Base-by-base conservation (phyloP, 1,140 invertebrate species). In the Drosophila sp. region DNA sequence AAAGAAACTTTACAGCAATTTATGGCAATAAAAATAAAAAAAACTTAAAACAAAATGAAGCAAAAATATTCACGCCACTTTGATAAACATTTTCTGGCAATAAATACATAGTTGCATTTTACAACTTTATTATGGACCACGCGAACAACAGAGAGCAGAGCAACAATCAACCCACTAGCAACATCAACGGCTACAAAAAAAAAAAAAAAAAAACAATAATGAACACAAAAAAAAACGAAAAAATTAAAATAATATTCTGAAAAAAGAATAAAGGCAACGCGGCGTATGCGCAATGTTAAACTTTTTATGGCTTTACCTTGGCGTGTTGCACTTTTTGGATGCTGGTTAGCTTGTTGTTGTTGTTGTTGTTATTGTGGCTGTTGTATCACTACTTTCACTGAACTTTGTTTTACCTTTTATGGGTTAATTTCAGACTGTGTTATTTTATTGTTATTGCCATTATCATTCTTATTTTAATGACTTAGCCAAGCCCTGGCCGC, bases 21-120 rank as follows among this genome's bases (percentile, higher is more conserved):
- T 29, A 13, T 58, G 61, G n/a, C n/a, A n/a, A n/a, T n/a, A 64
- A 43, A 54, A 63, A 63, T 51, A 58, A 21, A 48, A 29, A 50
- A 18, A 38, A 38, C 36, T 2, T 38, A 56, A 51, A 58, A 53
- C 50, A 43, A 45, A 56, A 72, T 34, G 45, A 25, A 43, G 41
- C 53, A 50, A 43, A 38, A 56, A 72, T 65, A 59, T 83, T 79
- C 56, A 76, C 62, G 50, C 41, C 66, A 80, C 78, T 75, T 72
- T 80, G 32, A 64, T 72, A 67, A 67, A 59, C 58, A 80, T 80
- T 80, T 66, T 61, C 36, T 16, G 38, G 57, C 43, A 48, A 80
- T 84, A 80, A 80, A 84, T 84, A 64, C 59, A 72, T 67, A 80
- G 76, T 76, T 69, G 41, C 48, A 57, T 57, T 83, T 84, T 86